Evolutionary conservation across 2,113 vertebrate species (phyloP).

Genomic region (Macrotus californicus): DNA sequence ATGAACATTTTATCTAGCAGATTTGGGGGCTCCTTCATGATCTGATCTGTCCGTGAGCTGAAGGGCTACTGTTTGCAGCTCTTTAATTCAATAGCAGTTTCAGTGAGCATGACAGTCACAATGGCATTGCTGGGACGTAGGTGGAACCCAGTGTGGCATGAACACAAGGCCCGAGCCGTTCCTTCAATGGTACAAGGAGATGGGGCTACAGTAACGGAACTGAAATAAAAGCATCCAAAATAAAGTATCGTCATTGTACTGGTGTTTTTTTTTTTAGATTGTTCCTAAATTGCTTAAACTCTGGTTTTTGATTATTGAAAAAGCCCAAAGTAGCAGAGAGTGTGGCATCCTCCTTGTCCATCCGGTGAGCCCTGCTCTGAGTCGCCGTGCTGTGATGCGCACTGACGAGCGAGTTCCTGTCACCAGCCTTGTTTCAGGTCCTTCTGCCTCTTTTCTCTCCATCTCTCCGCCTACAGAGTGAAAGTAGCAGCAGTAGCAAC

Average conservation of each 20-base stretch:
- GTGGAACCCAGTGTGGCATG: fast-evolving
- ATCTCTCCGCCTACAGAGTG: slow-evolving; percentile 86
- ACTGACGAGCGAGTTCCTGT: fast-evolving
- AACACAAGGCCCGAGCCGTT: fast-evolving
- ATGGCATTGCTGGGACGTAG: background rate
- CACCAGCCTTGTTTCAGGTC: background rate
- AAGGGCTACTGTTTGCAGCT: background rate
- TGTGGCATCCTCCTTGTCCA: background rate
- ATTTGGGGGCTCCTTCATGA: no score
- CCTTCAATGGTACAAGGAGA: background rate
- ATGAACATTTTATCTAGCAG: background rate
- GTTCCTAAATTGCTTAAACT: background rate
- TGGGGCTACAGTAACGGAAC: background rate
- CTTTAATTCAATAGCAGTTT: background rate
- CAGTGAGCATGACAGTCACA: fast-evolving
- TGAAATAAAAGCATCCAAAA: background rate
- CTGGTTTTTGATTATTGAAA: background rate
- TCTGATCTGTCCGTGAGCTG: background rate
- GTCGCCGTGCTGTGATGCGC: background rate
- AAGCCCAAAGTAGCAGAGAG: background rate
- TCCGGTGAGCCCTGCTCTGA: background rate
- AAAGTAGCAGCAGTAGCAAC: slow-evolving; percentile 99
- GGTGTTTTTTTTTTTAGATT: background rate
- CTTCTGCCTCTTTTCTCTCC: background rate
- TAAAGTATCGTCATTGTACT: background rate